phyloP scores from a whole-genome alignment of 2,113 vertebrate species.

The Atherinomorus stipes region DNA sequence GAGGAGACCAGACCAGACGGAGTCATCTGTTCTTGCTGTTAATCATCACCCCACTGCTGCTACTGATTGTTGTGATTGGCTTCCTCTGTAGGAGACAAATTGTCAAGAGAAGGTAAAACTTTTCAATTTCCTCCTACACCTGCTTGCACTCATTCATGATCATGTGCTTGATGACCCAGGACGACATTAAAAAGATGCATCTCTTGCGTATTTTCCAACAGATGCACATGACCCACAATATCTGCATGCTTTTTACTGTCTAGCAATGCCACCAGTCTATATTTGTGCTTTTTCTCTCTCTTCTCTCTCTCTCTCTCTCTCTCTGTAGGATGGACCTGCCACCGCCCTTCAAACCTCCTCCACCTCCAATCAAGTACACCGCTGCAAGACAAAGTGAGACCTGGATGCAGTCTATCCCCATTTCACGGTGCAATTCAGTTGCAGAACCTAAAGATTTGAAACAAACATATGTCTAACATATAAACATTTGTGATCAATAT shows the following conservation, averaged over 20 bases:
- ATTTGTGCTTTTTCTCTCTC: slow-evolving; percentile 3
- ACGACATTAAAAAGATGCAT: neutral
- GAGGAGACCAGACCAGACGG: neutral
- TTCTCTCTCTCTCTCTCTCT: slow-evolving; percentile 14
- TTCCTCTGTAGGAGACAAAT: slow-evolving; percentile 62
- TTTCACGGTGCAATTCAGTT: slow-evolving; percentile 46
- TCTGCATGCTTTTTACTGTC: neutral
- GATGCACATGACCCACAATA: neutral
- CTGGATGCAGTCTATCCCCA: slow-evolving; percentile 16
- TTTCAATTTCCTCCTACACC: neutral
- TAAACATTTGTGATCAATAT: neutral
- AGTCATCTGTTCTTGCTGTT: slow-evolving; percentile 30
- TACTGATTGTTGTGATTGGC: slow-evolving; percentile 30
- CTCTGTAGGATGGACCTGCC: slow-evolving; percentile 74
- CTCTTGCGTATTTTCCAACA: neutral
- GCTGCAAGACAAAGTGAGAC: slow-evolving; percentile 11
- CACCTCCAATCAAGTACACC: slow-evolving; percentile 79
- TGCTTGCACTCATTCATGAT: neutral
- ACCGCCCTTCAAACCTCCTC: slow-evolving; percentile 82
- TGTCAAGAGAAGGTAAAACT: slow-evolving; percentile 63
- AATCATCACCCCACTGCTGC: slow-evolving; percentile 48
- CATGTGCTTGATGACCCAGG: slow-evolving; percentile 1
- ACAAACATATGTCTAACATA: neutral
- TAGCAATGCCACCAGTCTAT: slow-evolving; percentile 6
- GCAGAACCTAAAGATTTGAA: neutral